Conservation (phyloP, 2,113 vertebrate species). For the Uropsilus gracilis region DNA sequence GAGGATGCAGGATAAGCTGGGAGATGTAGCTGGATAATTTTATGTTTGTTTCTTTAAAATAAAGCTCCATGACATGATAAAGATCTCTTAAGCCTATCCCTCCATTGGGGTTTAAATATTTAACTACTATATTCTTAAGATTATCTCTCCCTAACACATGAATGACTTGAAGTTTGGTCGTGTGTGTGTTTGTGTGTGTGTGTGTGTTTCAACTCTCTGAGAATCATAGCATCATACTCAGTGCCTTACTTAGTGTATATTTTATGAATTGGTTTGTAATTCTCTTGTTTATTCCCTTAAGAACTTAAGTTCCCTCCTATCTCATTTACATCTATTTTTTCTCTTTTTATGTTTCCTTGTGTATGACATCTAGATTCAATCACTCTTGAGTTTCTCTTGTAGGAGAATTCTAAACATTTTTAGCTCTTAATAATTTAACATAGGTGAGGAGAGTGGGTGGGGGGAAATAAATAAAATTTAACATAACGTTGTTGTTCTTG, state of each 20-base stretch:
- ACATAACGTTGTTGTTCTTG: not conserved
- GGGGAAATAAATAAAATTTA: not conserved
- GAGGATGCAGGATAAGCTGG: not conserved
- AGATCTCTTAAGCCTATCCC: not conserved
- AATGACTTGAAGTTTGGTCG: not conserved
- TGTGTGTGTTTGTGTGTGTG: not conserved
- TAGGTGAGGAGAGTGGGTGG: too few relatives aligned
- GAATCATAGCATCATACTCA: not conserved
- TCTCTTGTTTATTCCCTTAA: not conserved
- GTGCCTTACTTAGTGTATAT: not conserved
- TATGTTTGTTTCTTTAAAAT: not conserved
- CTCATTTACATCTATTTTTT: not conserved
- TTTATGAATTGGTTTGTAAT: not conserved
- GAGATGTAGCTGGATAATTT: not conserved
- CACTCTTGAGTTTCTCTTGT: not conserved
- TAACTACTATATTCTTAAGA: not conserved
- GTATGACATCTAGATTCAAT: not conserved
- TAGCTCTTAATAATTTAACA: not conserved
- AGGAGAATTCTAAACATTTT: not conserved
- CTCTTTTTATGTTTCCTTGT: not conserved
- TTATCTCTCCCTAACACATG: not conserved
- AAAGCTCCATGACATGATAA: not conserved
- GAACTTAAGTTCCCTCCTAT: not conserved
- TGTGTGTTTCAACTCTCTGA: not conserved
- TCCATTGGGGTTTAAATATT: not conserved